Evolutionary conservation across 1,140 invertebrate genomes (phyloP).

Genomic region (Scaptomyza montana): DNA sequence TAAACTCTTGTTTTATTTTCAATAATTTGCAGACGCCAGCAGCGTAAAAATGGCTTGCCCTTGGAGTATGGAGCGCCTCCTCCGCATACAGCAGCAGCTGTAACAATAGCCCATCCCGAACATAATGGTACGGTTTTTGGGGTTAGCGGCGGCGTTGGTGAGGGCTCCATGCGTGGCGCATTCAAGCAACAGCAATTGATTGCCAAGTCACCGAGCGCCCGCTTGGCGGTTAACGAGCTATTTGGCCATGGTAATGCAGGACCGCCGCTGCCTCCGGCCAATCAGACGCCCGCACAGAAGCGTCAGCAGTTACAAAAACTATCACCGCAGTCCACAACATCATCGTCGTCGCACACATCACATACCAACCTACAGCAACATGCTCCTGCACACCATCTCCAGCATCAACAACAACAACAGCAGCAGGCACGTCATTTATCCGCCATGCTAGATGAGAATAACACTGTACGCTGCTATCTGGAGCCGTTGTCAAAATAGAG

Average conservation of each 20-base stretch:
- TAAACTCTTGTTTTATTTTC: not conserved
- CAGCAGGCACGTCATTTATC: constrained; percentile 86
- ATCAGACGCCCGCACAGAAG: constrained; percentile 78
- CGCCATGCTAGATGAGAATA: constrained; percentile 89
- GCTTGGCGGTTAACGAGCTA: constrained; percentile 79
- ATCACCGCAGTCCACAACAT: constrained; percentile 81
- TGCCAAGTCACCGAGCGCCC: constrained; percentile 72
- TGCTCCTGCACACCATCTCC: constrained; percentile 48
- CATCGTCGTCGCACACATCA: constrained; percentile 80
- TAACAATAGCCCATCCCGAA: constrained; percentile 51
- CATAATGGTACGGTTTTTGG: constrained; percentile 81
- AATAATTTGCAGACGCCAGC: constrained; percentile 60
- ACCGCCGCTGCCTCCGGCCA: constrained; percentile 78
- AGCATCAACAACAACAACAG: constrained; percentile 67
- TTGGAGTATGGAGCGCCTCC: constrained; percentile 64
- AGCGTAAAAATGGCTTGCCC: constrained; percentile 69
- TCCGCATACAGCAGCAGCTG: constrained; percentile 33
- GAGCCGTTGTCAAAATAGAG: constrained; percentile 85
- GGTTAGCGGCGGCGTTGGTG: constrained; percentile 83
- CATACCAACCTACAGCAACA: constrained; percentile 63
- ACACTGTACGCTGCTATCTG: constrained; percentile 91
- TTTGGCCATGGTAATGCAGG: constrained; percentile 68
- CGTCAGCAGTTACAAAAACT: constrained; percentile 77
- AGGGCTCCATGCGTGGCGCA: constrained; percentile 77
- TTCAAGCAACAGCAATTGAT: constrained; percentile 57